These are phyloP conservation scores for Corynorhinus townsendii DNA, from an alignment of 2,113 vertebrate species.

Conservation along the genomic window DNA sequence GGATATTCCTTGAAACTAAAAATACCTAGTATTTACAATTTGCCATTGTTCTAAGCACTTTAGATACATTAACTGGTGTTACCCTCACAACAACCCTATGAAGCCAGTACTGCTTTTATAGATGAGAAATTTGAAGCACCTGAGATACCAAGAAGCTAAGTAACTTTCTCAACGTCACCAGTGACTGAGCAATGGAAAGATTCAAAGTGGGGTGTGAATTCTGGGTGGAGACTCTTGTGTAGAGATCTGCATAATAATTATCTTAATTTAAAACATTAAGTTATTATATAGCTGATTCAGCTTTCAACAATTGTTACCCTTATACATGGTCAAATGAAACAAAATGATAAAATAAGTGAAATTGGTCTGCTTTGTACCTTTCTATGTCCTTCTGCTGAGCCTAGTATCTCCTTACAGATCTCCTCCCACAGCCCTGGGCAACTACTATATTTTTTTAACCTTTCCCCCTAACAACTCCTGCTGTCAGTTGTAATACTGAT, in stretches of 20 bases:
- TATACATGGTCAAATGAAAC: background rate
- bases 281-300: background rate
- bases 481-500: background rate
- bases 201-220: background rate
- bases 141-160: background rate
- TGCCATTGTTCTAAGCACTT: background rate
- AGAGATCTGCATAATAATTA: background rate
- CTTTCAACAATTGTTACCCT: background rate
- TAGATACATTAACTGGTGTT: background rate
- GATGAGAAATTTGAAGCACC: background rate
- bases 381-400: background rate
- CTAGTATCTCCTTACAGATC: background rate
- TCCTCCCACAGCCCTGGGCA: background rate
- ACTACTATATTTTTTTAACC: background rate
- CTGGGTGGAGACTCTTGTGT: fast-evolving
- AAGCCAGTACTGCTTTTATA: background rate
- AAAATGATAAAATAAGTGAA: background rate
- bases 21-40: background rate
- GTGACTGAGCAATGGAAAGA: background rate
- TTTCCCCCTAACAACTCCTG: background rate
- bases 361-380: background rate
- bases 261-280: background rate
- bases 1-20: background rate
- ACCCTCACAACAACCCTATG: background rate
- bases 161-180: background rate